Evolutionary conservation across 2,797 vertebrate species (phyloP).

Genomic region (Selene dorsalis): DNA sequence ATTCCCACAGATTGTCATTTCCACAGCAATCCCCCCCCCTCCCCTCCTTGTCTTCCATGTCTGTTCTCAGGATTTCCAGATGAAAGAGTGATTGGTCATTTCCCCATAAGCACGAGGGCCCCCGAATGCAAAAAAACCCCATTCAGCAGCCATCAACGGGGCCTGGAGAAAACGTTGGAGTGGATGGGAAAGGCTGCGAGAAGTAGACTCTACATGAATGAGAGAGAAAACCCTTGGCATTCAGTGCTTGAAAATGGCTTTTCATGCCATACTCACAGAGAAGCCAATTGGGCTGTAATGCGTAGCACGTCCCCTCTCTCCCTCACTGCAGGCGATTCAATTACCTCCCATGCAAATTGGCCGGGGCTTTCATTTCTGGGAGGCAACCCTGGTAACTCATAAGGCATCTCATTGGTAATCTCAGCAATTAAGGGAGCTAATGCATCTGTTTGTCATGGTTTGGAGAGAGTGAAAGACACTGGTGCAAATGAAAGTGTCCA

Average conservation of each 20-base stretch:
- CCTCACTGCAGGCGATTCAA: conserved; percentile 79
- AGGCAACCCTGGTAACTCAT: conserved; percentile 77
- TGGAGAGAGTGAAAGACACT: conserved; percentile 66
- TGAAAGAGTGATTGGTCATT: conserved; percentile 66
- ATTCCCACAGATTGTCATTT: conserved; percentile 30
- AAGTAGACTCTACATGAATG: conserved; percentile 68
- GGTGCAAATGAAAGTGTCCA: conserved; percentile 70
- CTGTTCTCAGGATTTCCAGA: conserved; percentile 61
- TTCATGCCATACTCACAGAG: conserved; percentile 67
- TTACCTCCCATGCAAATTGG: conserved; percentile 83
- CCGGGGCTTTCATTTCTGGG: conserved; percentile 79
- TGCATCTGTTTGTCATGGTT: conserved; percentile 80
- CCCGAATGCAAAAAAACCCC: conserved; percentile 31
- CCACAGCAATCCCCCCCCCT: background rate
- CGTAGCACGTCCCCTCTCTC: conserved; percentile 57
- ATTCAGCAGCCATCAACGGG: conserved; percentile 60
- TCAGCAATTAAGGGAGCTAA: conserved; percentile 82
- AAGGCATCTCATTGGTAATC: conserved; percentile 79
- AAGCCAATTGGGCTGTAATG: conserved; percentile 73
- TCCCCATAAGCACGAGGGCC: conserved; percentile 47
- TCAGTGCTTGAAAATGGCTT: conserved; percentile 69
- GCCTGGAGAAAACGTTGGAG: conserved; percentile 50
- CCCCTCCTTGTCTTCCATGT: background rate
- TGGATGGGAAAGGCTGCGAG: conserved; percentile 64
- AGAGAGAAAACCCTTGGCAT: conserved; percentile 68